A percentile compares a stretch with the other conserved stretches of the same genome.
These are phyloP conservation scores for Aphelinus certus DNA, from an alignment of 1,140 invertebrate genomes.

Conservation along the genomic window DNA sequence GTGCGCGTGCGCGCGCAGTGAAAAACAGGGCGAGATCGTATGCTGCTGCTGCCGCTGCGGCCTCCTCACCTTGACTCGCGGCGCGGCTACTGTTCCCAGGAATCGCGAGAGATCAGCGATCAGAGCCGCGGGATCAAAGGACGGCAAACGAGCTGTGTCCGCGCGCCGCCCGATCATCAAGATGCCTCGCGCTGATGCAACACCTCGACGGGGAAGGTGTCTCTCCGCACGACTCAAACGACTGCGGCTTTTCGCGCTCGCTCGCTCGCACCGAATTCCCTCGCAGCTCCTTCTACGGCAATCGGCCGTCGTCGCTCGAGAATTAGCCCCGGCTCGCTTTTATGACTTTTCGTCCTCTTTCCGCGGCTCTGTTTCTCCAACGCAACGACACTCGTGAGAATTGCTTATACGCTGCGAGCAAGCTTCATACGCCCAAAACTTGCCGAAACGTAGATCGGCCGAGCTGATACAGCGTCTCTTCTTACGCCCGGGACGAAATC, in stretches of 20 bases:
- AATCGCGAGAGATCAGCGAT: conserved; percentile 51
- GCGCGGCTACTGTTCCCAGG: conserved; percentile 52
- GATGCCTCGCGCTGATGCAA: conserved; percentile 49
- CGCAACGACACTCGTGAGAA: too few relatives aligned
- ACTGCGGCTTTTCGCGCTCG: too few relatives aligned
- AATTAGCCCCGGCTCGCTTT: neutral
- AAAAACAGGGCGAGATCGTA: neutral
- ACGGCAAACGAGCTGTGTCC: neutral
- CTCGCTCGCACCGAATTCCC: neutral
- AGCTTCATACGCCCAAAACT: too few relatives aligned
- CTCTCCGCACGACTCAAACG: neutral
- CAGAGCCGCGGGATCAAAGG: conserved; percentile 49
- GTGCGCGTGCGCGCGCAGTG: neutral
- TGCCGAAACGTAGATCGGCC: too few relatives aligned
- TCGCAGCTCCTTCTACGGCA: neutral
- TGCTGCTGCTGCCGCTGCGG: conserved; percentile 22
- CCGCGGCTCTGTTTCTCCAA: too few relatives aligned
- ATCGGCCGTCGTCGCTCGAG: neutral
- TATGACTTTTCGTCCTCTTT: neutral
- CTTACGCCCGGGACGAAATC: too few relatives aligned
- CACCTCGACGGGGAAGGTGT: conserved; percentile 47
- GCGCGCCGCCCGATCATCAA: conserved; percentile 48
- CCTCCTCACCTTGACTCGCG: conserved; percentile 57
- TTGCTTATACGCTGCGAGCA: too few relatives aligned
- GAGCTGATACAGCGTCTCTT: too few relatives aligned